These are phyloP conservation scores for Tolmerus cingulatus DNA, from an alignment of 2,888 invertebrate species.

Conservation along the genomic window DNA sequence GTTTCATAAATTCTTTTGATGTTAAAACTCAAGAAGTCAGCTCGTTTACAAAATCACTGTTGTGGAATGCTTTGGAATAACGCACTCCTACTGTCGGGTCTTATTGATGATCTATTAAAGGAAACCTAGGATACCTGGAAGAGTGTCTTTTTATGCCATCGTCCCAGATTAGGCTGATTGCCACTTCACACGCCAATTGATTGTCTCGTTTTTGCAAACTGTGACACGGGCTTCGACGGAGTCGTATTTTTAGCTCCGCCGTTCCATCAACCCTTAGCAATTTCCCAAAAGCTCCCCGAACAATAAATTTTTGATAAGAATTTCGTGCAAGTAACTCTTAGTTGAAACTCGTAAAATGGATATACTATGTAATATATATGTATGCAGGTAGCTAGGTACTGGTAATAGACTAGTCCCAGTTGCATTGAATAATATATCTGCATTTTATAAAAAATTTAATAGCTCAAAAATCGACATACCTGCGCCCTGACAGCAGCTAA, in stretches of 20 bases:
- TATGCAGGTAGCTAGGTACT: too few species aligned
- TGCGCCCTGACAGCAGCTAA: slow-evolving; percentile 89
- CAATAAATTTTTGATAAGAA: slow-evolving; percentile 16
- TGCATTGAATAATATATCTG: background rate
- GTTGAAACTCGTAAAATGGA: background rate
- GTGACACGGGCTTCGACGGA: background rate
- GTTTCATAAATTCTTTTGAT: background rate
- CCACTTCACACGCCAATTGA: background rate
- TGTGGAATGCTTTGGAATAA: background rate
- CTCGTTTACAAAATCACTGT: background rate
- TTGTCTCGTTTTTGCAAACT: background rate
- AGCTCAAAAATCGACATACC: slow-evolving; percentile 68
- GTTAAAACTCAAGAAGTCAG: background rate
- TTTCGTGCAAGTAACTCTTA: background rate
- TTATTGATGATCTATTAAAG: background rate
- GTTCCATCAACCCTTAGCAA: background rate
- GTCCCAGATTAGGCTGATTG: background rate
- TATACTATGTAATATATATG: too few species aligned
- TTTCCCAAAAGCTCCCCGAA: background rate
- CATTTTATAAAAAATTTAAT: background rate
- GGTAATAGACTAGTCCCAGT: background rate
- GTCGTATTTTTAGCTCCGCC: background rate
- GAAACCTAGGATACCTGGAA: background rate
- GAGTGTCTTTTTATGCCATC: background rate
- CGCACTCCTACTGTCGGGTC: background rate